These are phyloP conservation scores for Rhincodon typus DNA, from an alignment of 2,797 vertebrate genomes.

Conservation along the genomic window DNA sequence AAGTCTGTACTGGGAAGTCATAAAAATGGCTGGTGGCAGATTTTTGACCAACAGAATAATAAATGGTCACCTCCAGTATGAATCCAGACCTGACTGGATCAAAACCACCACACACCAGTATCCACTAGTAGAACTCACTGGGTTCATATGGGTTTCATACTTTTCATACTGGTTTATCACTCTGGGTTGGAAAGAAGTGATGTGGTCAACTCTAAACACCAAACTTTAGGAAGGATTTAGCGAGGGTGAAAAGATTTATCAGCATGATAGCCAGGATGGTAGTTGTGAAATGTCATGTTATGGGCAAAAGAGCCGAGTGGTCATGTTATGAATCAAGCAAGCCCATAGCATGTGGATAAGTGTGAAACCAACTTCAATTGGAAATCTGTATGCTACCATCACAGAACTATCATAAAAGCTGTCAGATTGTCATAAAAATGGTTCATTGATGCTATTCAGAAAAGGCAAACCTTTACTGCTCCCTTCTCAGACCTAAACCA, in stretches of 20 bases:
- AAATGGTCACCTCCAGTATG: no score
- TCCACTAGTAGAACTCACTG: no score
- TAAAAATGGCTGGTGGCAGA: no score
- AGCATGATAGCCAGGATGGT: background rate
- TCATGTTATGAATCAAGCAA: background rate
- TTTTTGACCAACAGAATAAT: no score
- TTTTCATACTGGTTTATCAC: no score
- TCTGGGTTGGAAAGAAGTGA: background rate
- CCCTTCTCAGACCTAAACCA: background rate
- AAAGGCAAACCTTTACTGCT: no score
- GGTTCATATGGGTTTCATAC: no score
- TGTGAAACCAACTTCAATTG: background rate
- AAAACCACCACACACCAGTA: no score
- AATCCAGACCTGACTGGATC: no score
- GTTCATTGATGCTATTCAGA: background rate
- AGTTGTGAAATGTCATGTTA: background rate
- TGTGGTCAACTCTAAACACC: background rate
- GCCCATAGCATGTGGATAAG: background rate
- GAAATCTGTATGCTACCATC: background rate
- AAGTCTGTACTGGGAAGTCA: no score
- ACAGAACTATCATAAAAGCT: background rate
- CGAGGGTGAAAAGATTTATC: background rate
- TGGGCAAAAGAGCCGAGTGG: background rate
- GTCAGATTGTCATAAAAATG: background rate
- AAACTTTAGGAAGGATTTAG: background rate